Conservation (phyloP, 2,113 vertebrate species). For the Tragelaphus buxtoni region DNA sequence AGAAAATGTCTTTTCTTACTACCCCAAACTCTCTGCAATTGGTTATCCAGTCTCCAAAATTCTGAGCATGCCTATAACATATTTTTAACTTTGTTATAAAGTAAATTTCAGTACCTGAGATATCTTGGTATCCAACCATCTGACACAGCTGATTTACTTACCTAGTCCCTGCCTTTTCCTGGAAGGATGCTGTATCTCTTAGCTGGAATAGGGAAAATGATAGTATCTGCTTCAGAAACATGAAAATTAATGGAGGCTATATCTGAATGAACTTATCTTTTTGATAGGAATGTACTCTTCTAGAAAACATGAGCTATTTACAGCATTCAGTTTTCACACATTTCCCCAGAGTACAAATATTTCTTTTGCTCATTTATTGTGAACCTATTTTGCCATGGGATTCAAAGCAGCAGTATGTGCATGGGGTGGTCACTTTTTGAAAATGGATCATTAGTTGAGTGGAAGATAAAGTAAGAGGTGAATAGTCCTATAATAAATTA, state of each 20-base stretch:
- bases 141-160: not conserved
- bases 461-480: not conserved
- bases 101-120: not conserved
- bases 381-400: not conserved
- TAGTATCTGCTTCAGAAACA: constrained; percentile 6
- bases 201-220: not conserved
- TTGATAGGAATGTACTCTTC: not conserved
- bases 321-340: not conserved
- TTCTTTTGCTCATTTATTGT: not conserved
- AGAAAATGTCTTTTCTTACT: not conserved
- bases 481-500: not conserved
- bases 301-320: constrained; percentile 22
- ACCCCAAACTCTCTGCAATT: not conserved
- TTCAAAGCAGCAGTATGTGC: not conserved
- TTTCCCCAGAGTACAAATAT: not conserved
- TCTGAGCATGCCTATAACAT: not conserved
- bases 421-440: not conserved
- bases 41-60: not conserved
- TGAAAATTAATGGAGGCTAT: not conserved
- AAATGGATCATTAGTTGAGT: not conserved
- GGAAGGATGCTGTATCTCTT: not conserved
- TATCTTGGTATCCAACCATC: not conserved
- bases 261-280: not conserved
- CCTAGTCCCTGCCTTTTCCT: not conserved
- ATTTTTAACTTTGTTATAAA: not conserved